Evolutionary conservation across 2,113 vertebrate species (phyloP), one percentile per base, ranked within the genome.

Genomic region (Hippocampus guttulatus): DNA sequence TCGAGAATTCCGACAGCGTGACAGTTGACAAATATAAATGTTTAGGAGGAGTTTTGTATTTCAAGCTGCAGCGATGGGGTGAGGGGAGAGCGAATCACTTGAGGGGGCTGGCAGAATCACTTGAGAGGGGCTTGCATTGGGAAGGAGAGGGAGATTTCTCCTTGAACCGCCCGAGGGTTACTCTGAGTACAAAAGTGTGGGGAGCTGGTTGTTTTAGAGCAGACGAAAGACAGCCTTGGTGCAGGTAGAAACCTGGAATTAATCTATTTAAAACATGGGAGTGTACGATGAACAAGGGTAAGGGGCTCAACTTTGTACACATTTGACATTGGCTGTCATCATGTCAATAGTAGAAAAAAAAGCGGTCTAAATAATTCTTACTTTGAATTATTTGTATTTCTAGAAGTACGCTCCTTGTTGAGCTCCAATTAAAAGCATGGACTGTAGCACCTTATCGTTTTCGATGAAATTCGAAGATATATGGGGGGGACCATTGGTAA

Each of bases 241-340:
- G 61, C 7, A n/a, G 27, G 27, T 73, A 71, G 81, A 58, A 30
- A 73, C 54, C n/a, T 52, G 51, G 71, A 75, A 14, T 3, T 38
- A 38, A 33, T 5, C 30, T 10, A 11, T 66, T 0, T 38, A 73
- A 85, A 76, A 73, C 55, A 72, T 86, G 85, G 82, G 85, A 54
- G 21, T 83, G 18, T 84, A 74, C 75, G 82, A 86, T 81, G 77
- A 90, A 64, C 84, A 86, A 71, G 79, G 68, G 83, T 89, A 70
- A 82, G 77, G 47, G 3, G 49, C 16, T 54, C 14, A 1, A 77
- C 14, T 67, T 47, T 71, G n/a, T 20, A 15, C 5, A 18, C 66
- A 11, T 65, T 57, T 23, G 12, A 10, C 23, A 8, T 18, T 23
- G 12, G 9, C 11, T 63, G 61, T 8, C 8, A 11, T 63, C 7